phyloP scores from a whole-genome alignment of 2,113 vertebrate species.

The Kobus ellipsiprymnus region DNA sequence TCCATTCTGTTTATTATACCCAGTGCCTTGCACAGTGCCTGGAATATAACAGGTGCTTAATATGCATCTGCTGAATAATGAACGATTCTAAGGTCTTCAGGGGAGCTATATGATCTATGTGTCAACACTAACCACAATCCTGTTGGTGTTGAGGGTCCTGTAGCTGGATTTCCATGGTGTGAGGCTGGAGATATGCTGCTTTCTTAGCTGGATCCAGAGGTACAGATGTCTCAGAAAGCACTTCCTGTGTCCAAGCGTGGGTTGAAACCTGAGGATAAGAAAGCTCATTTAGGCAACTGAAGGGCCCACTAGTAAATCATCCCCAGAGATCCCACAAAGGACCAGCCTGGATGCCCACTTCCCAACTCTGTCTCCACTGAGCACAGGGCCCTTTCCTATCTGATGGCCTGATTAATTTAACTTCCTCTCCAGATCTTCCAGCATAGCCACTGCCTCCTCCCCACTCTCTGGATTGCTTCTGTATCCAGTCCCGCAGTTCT shows the following conservation, averaged over 20 bases:
- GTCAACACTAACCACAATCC: conserved; percentile 1
- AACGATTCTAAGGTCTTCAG: not conserved
- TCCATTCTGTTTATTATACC: not conserved
- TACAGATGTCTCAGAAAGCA: not conserved
- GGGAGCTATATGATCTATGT: not conserved
- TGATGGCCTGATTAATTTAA: not conserved
- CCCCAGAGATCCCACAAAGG: not conserved
- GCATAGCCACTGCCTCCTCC: not conserved
- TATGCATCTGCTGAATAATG: not conserved
- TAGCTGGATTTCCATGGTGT: not conserved
- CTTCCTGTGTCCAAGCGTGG: not conserved
- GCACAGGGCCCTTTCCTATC: not conserved
- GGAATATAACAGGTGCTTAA: not conserved
- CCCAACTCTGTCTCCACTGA: not conserved
- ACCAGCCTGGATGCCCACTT: not conserved
- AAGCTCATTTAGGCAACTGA: not conserved
- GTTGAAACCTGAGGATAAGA: not conserved
- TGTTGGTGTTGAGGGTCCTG: not conserved
- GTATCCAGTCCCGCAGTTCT: not conserved
- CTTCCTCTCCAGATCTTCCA: not conserved
- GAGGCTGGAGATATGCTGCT: not conserved
- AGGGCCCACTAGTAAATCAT: not conserved
- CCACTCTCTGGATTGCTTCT: not conserved
- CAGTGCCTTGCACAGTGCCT: not conserved
- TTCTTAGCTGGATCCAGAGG: not conserved